phyloP scores from a whole-genome alignment of 2,888 invertebrate species.

The Marasmarcha lunaedactyla region DNA sequence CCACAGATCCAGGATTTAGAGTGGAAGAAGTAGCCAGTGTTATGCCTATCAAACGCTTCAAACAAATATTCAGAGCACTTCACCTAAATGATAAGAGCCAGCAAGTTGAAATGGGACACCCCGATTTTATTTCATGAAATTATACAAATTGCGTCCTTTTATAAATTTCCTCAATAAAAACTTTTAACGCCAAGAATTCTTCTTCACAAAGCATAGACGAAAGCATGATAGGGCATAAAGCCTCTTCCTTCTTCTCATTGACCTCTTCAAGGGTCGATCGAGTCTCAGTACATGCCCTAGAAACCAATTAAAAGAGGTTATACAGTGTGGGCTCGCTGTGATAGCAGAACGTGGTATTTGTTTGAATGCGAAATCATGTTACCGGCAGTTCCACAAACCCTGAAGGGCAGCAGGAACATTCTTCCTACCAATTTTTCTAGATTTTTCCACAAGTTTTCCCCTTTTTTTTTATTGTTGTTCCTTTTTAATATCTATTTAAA shows the following conservation, averaged over 20 bases:
- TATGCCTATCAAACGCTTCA: background rate
- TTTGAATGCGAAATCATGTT: too few species aligned
- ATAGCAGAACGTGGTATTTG: too few species aligned
- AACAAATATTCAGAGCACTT: background rate
- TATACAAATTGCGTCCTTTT: constrained; percentile 12
- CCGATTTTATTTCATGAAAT: background rate
- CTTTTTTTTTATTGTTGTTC: too few species aligned
- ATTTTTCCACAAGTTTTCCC: too few species aligned
- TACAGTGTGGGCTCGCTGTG: too few species aligned
- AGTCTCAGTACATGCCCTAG: constrained; percentile 14
- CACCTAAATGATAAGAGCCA: background rate
- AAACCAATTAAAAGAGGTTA: constrained; percentile 13
- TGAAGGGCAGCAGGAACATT: too few species aligned
- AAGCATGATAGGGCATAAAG: too few species aligned
- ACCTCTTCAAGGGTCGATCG: constrained; percentile 14
- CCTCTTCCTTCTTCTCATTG: too few species aligned
- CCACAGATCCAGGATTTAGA: constrained; percentile 4
- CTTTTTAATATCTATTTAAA: too few species aligned
- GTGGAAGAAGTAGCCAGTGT: background rate
- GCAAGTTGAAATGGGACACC: background rate
- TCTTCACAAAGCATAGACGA: constrained; percentile 14
- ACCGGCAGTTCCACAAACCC: too few species aligned
- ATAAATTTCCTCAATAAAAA: constrained; percentile 10
- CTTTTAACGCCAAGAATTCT: constrained; percentile 10
- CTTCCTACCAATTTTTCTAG: too few species aligned